These are phyloP conservation scores for Mayetiola destructor DNA, from an alignment of 2,888 invertebrate species.

Conservation along the genomic window DNA sequence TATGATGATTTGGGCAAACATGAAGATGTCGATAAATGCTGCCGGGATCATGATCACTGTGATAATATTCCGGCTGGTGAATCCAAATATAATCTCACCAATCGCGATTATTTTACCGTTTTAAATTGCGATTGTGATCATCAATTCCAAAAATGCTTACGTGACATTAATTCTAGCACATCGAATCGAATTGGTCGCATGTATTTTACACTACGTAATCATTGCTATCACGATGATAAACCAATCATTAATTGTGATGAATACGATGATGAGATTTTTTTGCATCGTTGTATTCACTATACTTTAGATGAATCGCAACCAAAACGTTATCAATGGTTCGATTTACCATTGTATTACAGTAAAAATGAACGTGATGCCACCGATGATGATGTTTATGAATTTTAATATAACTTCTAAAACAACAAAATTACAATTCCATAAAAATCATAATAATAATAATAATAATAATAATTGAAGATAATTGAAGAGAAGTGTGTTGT, in stretches of 20 bases:
- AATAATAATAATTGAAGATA: no score
- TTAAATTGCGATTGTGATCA: constrained; percentile 32
- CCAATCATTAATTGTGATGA: constrained; percentile 27
- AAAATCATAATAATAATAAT: no score
- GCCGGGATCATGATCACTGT: constrained; percentile 62
- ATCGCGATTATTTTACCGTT: constrained; percentile 32
- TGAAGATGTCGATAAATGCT: constrained; percentile 69
- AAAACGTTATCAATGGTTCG: constrained; percentile 31
- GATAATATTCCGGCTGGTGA: constrained; percentile 28
- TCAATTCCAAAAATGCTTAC: constrained; percentile 31
- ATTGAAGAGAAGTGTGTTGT: no score
- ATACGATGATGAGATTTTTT: constrained; percentile 26
- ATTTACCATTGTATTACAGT: constrained; percentile 28
- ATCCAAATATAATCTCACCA: constrained; percentile 26
- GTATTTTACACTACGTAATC: constrained; percentile 27
- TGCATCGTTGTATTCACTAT: constrained; percentile 31
- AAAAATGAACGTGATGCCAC: background rate
- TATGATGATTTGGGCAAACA: constrained; percentile 71
- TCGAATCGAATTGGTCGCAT: constrained; percentile 29
- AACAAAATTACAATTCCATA: no score
- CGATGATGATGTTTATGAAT: background rate
- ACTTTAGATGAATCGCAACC: constrained; percentile 24
- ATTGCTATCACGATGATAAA: constrained; percentile 28
- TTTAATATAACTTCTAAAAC: no score
- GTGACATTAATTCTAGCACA: constrained; percentile 25